phyloP scores from a whole-genome alignment of 2,888 invertebrate species.

The Phalera bucephala region DNA sequence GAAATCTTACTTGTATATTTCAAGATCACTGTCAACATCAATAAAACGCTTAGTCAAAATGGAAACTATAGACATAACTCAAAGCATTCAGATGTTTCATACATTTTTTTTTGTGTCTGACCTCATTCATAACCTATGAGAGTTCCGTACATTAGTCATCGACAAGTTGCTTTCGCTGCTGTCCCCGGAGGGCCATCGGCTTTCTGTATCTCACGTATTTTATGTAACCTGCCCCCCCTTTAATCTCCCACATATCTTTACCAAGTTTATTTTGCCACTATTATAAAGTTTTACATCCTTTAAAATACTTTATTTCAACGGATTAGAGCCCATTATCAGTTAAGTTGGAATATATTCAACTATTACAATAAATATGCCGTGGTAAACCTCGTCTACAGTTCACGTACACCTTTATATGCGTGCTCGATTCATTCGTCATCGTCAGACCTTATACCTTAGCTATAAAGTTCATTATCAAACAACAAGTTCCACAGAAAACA shows the following conservation, averaged over 20 bases:
- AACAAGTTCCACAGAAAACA: conserved; percentile 32
- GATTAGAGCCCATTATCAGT: conserved; percentile 29
- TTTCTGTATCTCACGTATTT: conserved; percentile 64
- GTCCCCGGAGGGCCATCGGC: conserved; percentile 60
- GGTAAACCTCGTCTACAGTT: conserved; percentile 46
- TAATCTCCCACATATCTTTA: conserved; percentile 31
- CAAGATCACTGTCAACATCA: neutral
- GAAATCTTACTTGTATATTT: neutral
- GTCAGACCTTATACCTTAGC: conserved; percentile 25
- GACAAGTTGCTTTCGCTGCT: conserved; percentile 58
- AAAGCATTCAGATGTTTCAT: conserved; percentile 14
- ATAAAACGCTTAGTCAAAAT: neutral
- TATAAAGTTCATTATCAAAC: conserved; percentile 38
- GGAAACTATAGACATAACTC: neutral
- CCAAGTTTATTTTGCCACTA: conserved; percentile 19
- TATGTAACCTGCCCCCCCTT: conserved; percentile 66
- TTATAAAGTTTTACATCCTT: conserved; percentile 2
- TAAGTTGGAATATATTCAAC: conserved; percentile 8
- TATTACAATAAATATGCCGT: conserved; percentile 30
- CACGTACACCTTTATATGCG: conserved; percentile 41
- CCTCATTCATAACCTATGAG: conserved; percentile 35
- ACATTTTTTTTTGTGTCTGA: conserved; percentile 18
- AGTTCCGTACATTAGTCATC: conserved; percentile 53
- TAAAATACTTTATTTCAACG: conserved; percentile 3
- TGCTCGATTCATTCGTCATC: conserved; percentile 11